Evolutionary conservation across 2,113 vertebrate species (phyloP).

Genomic region (Myxocyprinus asiaticus): DNA sequence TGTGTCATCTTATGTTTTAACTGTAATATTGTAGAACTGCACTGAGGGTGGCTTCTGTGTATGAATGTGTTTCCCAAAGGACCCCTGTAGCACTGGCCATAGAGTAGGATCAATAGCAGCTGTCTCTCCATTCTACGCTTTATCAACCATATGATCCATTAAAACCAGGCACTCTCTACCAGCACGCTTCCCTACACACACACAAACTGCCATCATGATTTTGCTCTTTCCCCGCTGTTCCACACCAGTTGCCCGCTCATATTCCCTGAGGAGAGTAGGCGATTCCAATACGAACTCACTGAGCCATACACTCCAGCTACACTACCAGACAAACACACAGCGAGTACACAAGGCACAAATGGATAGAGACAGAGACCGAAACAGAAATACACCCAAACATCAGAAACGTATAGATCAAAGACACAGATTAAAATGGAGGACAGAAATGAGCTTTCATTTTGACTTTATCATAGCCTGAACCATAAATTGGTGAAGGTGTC

Average conservation of each 20-base stretch:
- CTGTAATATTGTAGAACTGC: neutral
- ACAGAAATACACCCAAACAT: constrained; percentile 33
- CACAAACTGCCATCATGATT: constrained; percentile 38
- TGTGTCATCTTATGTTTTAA: neutral
- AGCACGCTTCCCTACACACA: constrained; percentile 28
- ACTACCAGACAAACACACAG: constrained; percentile 23
- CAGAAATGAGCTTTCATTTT: constrained; percentile 24
- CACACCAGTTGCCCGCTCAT: constrained; percentile 47
- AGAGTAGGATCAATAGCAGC: constrained; percentile 65
- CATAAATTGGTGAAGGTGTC: constrained; percentile 5
- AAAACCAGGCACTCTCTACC: constrained; percentile 52
- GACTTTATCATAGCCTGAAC: neutral
- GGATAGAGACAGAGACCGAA: constrained; percentile 3
- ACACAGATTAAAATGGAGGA: constrained; percentile 12
- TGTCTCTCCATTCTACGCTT: constrained; percentile 67
- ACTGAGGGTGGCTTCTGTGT: constrained; percentile 6
- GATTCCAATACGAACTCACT: constrained; percentile 46
- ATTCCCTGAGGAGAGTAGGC: constrained; percentile 45
- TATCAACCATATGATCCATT: constrained; percentile 75
- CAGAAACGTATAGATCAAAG: neutral
- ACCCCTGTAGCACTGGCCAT: constrained; percentile 46
- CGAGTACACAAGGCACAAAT: neutral
- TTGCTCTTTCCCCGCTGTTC: constrained; percentile 35
- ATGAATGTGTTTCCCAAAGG: constrained; percentile 26
- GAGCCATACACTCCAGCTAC: constrained; percentile 14